A percentile compares a stretch with the other conserved stretches of the same genome.
Conservation (phyloP, 2,113 vertebrate species). For the Amazona vittata region DNA sequence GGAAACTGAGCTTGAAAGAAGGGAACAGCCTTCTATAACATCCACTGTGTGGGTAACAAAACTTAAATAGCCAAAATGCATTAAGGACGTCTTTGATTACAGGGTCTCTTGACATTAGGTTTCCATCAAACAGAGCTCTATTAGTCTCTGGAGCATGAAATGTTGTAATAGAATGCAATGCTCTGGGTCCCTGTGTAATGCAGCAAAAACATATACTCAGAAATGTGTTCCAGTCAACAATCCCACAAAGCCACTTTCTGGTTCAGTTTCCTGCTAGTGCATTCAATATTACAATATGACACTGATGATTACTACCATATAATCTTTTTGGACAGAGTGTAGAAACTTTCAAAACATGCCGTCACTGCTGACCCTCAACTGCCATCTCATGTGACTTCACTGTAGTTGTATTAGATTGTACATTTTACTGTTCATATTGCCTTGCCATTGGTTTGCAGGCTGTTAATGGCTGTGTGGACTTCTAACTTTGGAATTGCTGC, state of each 20-base stretch:
- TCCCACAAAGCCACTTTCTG: background rate
- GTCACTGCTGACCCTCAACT: background rate
- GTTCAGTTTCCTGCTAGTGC: background rate
- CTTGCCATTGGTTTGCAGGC: background rate
- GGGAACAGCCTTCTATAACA: background rate
- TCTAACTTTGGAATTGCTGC: background rate
- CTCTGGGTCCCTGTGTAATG: background rate
- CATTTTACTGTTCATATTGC: background rate
- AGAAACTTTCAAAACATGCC: background rate
- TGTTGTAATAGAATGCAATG: background rate
- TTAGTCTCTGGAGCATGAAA: background rate
- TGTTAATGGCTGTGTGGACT: background rate
- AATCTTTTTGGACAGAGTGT: background rate
- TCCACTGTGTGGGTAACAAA: background rate
- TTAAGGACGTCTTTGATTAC: background rate
- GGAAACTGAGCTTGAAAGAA: background rate
- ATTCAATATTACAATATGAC: background rate
- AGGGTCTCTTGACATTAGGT: background rate
- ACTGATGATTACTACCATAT: background rate
- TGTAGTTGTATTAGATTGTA: background rate
- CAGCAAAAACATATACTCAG: background rate
- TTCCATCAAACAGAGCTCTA: background rate
- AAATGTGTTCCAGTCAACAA: background rate
- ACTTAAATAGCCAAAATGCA: background rate
- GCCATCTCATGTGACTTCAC: background rate